Evolutionary conservation across 2,797 vertebrate genomes (phyloP).

Genomic region (Ctenopoma kingsleyae): DNA sequence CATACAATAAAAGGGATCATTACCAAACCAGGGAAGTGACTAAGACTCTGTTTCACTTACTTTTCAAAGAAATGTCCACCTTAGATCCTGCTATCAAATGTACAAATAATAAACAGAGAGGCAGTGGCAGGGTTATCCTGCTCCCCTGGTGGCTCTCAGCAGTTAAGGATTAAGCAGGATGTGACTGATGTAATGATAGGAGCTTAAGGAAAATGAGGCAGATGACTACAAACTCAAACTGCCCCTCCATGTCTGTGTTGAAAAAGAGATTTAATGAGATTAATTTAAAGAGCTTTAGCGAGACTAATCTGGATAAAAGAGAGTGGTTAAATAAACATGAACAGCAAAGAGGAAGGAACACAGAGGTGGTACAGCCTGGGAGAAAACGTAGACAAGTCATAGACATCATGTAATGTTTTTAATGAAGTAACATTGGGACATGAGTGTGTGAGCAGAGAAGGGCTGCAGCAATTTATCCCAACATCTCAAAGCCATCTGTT

Average conservation of each 20-base stretch:
- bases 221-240: constrained; percentile 54
- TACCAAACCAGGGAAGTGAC: constrained; percentile 65
- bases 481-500: constrained; percentile 22
- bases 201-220: constrained; percentile 61
- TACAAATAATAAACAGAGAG: constrained; percentile 65
- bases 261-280: constrained; percentile 71
- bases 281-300: constrained; percentile 71
- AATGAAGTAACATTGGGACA: constrained; percentile 17
- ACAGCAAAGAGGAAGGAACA: constrained; percentile 46
- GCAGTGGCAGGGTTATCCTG: constrained; percentile 61
- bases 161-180: constrained; percentile 65
- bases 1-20: constrained; percentile 62
- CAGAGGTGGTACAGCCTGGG: constrained; percentile 39
- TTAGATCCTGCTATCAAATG: constrained; percentile 57
- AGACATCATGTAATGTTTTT: constrained; percentile 20
- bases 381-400: constrained; percentile 50
- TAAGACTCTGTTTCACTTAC: constrained; percentile 48
- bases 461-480: constrained; percentile 17
- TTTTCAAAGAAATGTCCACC: constrained; percentile 56
- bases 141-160: constrained; percentile 67
- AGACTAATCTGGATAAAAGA: constrained; percentile 69
- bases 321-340: constrained; percentile 64
- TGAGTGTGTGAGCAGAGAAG: constrained; percentile 5
- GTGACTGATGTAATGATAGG: constrained; percentile 66
- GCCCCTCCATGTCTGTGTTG: constrained; percentile 37